Evolutionary conservation across 1,140 invertebrate species (phyloP), one percentile per base, ranked within the genome.

Genomic region (Eriocheir sinensis): DNA sequence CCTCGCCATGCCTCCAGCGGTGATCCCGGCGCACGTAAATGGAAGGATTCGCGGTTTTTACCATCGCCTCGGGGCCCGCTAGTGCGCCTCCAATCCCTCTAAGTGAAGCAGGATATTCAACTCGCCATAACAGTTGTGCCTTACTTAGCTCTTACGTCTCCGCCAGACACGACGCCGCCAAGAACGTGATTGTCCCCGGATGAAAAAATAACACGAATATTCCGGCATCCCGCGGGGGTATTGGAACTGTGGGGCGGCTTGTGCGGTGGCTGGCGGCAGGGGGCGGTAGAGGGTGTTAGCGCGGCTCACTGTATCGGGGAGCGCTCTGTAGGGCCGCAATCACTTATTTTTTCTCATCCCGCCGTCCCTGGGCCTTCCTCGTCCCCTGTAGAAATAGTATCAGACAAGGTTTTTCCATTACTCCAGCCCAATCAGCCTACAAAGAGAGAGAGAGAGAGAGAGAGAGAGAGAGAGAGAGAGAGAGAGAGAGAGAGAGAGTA

Each of bases 61-160:
- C 60, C 60, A n/a, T 21, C 60, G n/a, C 60, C 60, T 21, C 21
- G 60, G 60, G 60, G 60, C 12, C n/a, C 27, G 27, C 60, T 72
- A 72, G 21, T n/a, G 12, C 60, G 60, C 60, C 60, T 72, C 60
- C 60, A 72, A 72, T 72, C 60, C 60, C 60, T 72, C 60, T 72
- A 72, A 72, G 60, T 72, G 60, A 72, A 72, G 60, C 60, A 72
- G 60, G 60, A 72, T 72, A 72, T 72, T 72, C 60, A 72, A 72
- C 60, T 72, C 60, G 60, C 60, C 60, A 72, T 72, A 72, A 72
- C 60, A 72, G 60, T 72, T 72, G 60, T 72, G 60, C n/a, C 60
- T 72, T 72, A 72, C 60, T 72, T 72, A 72, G 60, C 60, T 72
- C 60, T 72, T 72, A 72, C 60, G 27, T 72, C 60, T 72, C 53